Conservation (phyloP, 2,888 invertebrate species). For the Parnassius orleans region DNA sequence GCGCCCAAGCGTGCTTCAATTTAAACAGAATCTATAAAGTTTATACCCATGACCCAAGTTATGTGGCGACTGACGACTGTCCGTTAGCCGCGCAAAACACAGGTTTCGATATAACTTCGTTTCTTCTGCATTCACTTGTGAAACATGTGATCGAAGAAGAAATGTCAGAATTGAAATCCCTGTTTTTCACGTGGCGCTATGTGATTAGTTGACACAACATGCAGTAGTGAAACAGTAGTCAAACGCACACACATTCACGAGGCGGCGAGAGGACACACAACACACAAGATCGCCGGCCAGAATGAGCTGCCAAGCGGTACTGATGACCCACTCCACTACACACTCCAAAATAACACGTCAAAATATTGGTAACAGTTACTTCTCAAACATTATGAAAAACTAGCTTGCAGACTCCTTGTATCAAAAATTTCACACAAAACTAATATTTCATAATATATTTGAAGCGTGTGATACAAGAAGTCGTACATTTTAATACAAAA, state of each 20-base stretch:
- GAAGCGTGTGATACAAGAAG: conserved; percentile 5
- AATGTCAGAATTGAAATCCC: conserved; percentile 39
- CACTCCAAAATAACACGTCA: conserved; percentile 62
- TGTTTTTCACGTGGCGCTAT: conserved; percentile 36
- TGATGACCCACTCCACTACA: conserved; percentile 50
- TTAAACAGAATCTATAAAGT: neutral
- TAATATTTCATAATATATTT: neutral
- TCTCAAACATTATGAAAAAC: conserved; percentile 26
- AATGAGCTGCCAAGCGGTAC: conserved; percentile 60
- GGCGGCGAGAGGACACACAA: conserved; percentile 63
- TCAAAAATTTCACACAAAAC: neutral
- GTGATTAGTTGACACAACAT: conserved; percentile 40
- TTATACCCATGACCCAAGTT: conserved; percentile 35
- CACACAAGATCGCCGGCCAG: conserved; percentile 79
- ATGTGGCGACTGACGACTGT: conserved; percentile 55
- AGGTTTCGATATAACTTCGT: conserved; percentile 32
- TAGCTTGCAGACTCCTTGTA: conserved; percentile 9
- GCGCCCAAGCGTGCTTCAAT: conserved; percentile 23
- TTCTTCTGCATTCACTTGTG: conserved; percentile 51
- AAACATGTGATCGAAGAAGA: conserved; percentile 49
- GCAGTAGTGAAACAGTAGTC: conserved; percentile 55
- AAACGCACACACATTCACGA: conserved; percentile 55
- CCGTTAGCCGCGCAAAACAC: conserved; percentile 40
- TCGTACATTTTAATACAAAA: conserved; percentile 1
- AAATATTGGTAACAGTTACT: conserved; percentile 39